phyloP scores from a whole-genome alignment of 2,113 vertebrate species.

The Mandrillus leucophaeus region DNA sequence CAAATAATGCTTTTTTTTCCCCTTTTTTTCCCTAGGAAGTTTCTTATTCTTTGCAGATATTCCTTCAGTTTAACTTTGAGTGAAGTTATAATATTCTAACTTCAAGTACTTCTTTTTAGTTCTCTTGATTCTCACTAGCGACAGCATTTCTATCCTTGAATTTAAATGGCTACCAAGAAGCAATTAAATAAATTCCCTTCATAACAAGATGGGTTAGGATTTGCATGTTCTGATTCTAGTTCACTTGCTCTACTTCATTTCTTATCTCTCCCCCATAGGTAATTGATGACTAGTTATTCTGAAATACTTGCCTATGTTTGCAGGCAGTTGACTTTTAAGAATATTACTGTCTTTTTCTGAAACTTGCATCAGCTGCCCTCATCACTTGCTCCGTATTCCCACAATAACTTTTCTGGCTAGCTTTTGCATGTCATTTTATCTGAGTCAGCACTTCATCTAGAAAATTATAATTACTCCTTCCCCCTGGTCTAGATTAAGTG shows the following conservation, averaged over 20 bases:
- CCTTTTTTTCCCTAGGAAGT: neutral
- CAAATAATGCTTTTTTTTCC: neutral
- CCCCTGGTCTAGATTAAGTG: neutral
- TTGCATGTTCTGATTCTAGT: neutral
- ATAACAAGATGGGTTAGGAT: neutral
- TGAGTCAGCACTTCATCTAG: neutral
- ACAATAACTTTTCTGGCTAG: neutral
- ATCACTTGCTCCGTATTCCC: neutral
- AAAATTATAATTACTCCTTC: neutral
- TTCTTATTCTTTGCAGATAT: neutral
- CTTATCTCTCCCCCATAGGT: accelerated
- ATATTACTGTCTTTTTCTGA: neutral
- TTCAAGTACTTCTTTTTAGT: neutral
- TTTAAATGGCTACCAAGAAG: neutral
- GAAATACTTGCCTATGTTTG: neutral
- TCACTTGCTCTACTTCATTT: neutral
- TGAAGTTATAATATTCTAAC: neutral
- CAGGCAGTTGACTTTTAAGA: neutral
- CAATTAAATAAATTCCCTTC: neutral
- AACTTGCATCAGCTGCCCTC: neutral
- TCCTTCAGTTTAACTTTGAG: neutral
- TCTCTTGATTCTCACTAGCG: neutral
- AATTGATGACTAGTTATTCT: neutral
- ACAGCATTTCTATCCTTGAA: neutral
- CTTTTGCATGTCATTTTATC: neutral